Base-by-base conservation (phyloP, 92 coral and sea anemone genomes). In the Galaxea fascicularis region DNA sequence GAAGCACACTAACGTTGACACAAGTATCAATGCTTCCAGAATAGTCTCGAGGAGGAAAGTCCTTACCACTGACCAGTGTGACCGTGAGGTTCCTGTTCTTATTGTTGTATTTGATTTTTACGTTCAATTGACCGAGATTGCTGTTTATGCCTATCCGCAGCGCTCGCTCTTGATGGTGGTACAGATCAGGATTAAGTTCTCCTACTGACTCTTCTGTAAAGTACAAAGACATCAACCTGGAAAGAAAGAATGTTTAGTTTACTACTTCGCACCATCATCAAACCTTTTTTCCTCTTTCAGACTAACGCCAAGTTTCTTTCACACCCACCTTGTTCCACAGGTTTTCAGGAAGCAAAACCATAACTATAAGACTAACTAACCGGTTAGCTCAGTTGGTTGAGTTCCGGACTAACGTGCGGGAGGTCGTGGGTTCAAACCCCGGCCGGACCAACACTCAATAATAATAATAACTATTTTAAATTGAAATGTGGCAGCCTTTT, bases 11-110 rank as follows among this genome's bases (percentile, higher is more conserved):
- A 67, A 94, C 44, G 25, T 93, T 94, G 85, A 94, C 89, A 68
- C 98, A 94, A 51, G 98, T 94, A 90, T 94, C 98, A n/a, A 94
- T 84, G 69, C 93, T 94, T 22, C 98, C 98, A 14, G 95, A 89
- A 75, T 74, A 92, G 87, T 94, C 95, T 71, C 95, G 98, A 77
- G 95, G 85, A 1, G 98, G 98, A 71, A 89, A 94, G 79, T 87
- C 89, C 17, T 85, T 88, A 30, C 98, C 98, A 83, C 93, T 73
- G 78, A 94, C 88, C 58, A 94, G 79, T 22, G 86, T 59, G 70
- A 94, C 81, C 20, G 80, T 85, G 18, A 94, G 89, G 75, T 85
- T 94, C 77, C 92, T 92, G 64, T 54, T 94, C 81, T 93, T 93
- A 35, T 76, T 74, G 62, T 89, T 92, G 83, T 87, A 93, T 69